These are phyloP conservation scores for Sceliomorpha sp. DNA, from an alignment of 2,888 invertebrate genomes.

Conservation along the genomic window DNA sequence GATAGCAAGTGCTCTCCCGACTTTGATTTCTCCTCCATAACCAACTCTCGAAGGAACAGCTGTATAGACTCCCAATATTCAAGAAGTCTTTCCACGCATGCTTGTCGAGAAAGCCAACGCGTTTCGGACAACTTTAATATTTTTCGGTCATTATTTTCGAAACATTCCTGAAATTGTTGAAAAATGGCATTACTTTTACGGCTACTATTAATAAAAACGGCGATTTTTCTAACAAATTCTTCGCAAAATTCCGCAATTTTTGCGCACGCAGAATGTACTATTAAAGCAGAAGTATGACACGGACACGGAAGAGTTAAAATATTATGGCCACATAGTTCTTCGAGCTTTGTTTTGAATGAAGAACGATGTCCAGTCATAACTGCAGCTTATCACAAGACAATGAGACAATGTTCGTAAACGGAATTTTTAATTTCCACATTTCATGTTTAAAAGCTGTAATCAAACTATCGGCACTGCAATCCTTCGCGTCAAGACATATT, in stretches of 20 bases:
- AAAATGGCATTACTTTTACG: conserved; percentile 24
- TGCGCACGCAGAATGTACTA: conserved; percentile 32
- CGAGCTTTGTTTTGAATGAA: conserved; percentile 39
- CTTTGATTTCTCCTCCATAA: conserved; percentile 10
- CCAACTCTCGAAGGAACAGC: conserved; percentile 5
- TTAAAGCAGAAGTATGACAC: conserved; percentile 47
- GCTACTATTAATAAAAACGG: conserved; percentile 25
- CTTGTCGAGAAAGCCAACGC: conserved; percentile 38
- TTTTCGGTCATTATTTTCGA: conserved; percentile 11
- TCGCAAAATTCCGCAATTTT: conserved; percentile 32
- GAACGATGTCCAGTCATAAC: conserved; percentile 47
- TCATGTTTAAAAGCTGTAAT: conserved; percentile 24
- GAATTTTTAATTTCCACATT: conserved; percentile 37
- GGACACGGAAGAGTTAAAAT: no score
- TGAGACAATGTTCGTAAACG: conserved; percentile 40
- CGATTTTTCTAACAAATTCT: conserved; percentile 11
- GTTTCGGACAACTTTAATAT: conserved; percentile 30
- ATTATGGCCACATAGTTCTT: not conserved
- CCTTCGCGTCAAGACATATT: conserved; percentile 14
- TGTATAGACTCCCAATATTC: conserved; percentile 19
- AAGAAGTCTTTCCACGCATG: conserved; percentile 14
- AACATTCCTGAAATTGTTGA: conserved; percentile 20
- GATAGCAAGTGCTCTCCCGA: not conserved
- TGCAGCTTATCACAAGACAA: conserved; percentile 46
- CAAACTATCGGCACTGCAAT: conserved; percentile 15